phyloP scores from a whole-genome alignment of 2,888 invertebrate genomes.

The Agrenia bidenticulata region DNA sequence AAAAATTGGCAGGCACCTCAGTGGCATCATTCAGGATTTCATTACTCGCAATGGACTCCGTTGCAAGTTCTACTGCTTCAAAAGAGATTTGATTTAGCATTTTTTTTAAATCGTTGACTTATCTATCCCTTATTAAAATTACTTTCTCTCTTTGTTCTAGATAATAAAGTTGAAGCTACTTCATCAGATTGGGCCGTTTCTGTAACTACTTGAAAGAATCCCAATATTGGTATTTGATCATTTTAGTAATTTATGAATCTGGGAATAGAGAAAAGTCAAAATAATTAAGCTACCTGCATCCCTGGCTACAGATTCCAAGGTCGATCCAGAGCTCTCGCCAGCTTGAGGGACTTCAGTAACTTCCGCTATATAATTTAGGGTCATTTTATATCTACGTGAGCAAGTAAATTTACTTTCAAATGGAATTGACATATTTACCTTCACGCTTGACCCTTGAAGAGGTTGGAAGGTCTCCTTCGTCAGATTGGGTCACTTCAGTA shows the following conservation, averaged over 20 bases:
- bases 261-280: no score
- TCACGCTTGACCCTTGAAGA: not conserved
- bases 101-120: not conserved
- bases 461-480: no score
- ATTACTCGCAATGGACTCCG: slow-evolving; percentile 11
- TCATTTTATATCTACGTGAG: no score
- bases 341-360: not conserved
- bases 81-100: no score
- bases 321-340: no score
- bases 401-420: not conserved
- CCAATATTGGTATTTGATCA: no score
- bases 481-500: no score
- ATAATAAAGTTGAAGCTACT: not conserved
- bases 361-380: not conserved
- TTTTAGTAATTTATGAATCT: no score
- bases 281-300: no score
- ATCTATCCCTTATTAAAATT: not conserved
- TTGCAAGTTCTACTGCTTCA: slow-evolving; percentile 6
- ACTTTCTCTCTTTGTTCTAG: slow-evolving; percentile 3
- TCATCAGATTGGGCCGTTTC: not conserved
- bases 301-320: no score
- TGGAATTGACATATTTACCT: not conserved
- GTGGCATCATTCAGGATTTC: slow-evolving; percentile 11
- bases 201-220: no score
- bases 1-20: not conserved